These are phyloP conservation scores for Syngnathus floridae DNA, from an alignment of 2,113 vertebrate species.

Conservation along the genomic window DNA sequence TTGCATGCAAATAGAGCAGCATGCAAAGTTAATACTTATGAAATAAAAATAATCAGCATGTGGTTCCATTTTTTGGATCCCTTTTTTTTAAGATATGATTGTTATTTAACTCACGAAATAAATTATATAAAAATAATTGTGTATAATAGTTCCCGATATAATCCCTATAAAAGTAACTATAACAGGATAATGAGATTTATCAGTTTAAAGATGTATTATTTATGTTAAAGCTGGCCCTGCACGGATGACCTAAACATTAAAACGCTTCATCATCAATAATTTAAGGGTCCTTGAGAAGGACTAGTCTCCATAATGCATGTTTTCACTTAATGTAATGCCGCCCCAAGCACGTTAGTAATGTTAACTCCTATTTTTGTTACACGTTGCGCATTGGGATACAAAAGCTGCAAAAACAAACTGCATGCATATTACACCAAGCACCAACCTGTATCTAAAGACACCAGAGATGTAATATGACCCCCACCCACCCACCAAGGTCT, in stretches of 20 bases:
- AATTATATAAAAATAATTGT: neutral
- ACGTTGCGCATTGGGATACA: neutral
- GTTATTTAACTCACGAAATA: neutral
- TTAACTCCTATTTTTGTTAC: neutral
- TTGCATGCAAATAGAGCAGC: neutral
- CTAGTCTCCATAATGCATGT: conserved; percentile 9
- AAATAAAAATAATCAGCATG: neutral
- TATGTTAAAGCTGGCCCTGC: conserved; percentile 8
- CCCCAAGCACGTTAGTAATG: neutral
- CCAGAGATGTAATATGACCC: conserved; percentile 8
- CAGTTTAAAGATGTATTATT: neutral
- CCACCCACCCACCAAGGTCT: conserved; percentile 27
- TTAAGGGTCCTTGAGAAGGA: conserved; percentile 6
- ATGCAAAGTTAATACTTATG: neutral
- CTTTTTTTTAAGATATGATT: neutral
- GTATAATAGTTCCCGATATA: neutral
- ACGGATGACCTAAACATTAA: conserved; percentile 25
- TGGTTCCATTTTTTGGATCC: neutral
- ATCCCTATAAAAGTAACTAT: neutral
- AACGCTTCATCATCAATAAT: conserved; percentile 37
- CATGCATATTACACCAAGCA: neutral
- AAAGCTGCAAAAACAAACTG: neutral
- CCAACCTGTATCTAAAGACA: conserved; percentile 10
- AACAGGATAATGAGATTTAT: neutral
- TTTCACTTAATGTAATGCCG: neutral